Evolutionary conservation across 2,888 invertebrate species (phyloP).

Genomic region (Anagyrus pseudococci): DNA sequence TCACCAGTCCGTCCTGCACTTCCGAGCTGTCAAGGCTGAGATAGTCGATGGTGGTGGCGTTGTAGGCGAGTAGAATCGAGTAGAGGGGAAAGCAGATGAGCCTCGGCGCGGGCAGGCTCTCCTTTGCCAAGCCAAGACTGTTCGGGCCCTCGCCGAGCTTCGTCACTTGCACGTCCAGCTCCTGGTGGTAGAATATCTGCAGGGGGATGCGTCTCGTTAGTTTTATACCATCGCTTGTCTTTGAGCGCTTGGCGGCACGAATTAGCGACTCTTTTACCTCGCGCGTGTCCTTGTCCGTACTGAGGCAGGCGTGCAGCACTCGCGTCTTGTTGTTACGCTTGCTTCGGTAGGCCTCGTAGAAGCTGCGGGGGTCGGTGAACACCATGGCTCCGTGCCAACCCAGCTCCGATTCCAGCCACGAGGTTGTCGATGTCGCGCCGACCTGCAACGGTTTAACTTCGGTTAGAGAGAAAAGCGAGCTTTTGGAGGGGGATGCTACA

Average conservation of each 20-base stretch:
- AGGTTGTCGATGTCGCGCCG: conserved; percentile 76
- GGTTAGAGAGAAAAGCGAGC: no score
- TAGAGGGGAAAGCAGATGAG: conserved; percentile 87
- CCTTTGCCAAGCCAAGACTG: conserved; percentile 54
- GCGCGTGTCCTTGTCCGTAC: conserved; percentile 77
- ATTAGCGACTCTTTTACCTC: conserved; percentile 67
- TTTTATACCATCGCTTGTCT: no score
- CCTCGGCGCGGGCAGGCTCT: conserved; percentile 64
- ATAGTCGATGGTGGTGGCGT: conserved; percentile 73
- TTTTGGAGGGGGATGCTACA: no score
- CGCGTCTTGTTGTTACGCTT: conserved; percentile 63
- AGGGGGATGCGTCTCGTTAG: no score
- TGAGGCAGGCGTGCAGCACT: conserved; percentile 80
- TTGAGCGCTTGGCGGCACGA: neutral
- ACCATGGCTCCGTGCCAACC: conserved; percentile 79
- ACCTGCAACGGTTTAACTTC: no score
- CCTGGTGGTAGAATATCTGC: conserved; percentile 58
- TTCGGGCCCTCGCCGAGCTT: conserved; percentile 59
- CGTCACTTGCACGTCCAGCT: conserved; percentile 58
- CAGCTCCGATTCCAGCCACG: conserved; percentile 74
- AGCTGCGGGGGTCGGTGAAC: conserved; percentile 81
- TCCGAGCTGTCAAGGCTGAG: conserved; percentile 69
- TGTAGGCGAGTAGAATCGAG: conserved; percentile 80
- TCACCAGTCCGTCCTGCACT: conserved; percentile 49
- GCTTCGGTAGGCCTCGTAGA: conserved; percentile 68